Base-by-base conservation (phyloP, 2,797 vertebrate genomes). In the Spheniscus humboldti region DNA sequence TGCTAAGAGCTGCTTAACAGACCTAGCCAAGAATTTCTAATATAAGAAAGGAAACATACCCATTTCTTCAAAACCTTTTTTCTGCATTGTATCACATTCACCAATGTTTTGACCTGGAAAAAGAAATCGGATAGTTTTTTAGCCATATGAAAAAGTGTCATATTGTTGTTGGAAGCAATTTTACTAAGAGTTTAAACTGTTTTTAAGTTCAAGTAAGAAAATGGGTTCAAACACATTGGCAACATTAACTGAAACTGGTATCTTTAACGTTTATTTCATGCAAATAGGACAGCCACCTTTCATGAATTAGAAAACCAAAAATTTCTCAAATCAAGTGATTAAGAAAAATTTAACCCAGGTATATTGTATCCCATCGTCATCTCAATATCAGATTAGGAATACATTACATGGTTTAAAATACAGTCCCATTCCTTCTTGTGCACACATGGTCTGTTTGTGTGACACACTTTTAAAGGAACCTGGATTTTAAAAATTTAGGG, bases 351-450 rank as follows among this genome's bases (percentile, higher is more conserved):
- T 35, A 37, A 53, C 18, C 4, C 14, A 76, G 52, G 7, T 57
- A 22, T 47, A 5, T n/a, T 57, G 6, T 11, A 47, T 25, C 23
- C 28, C 30, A 37, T 2, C 0, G 0, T 57, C 33, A 45, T 14
- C 50, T 56, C 39, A n/a, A 1, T 18, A 75, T 28, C n/a, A 20
- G 8, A 48, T 37, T 11, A 72, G 10, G 11, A n/a, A 13, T 7
- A 30, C 1, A 1, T 59, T 35, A 39, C 9, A 3, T 1, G 18
- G 28, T 60, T 84, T 59, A 75, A 89, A 92, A 72, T 3, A 37
- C 4, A 75, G 13, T 18, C 27, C 15, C 7, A 27, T 22, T 11
- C 33, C 27, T 84, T 59, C 35, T 60, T 11, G 14, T 11, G 10
- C 37, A 48, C 23, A 48, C 23, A 15, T 0, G 7, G 12, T 14